phyloP scores from a whole-genome alignment of 2,113 vertebrate species.

The Malaclemys terrapin region DNA sequence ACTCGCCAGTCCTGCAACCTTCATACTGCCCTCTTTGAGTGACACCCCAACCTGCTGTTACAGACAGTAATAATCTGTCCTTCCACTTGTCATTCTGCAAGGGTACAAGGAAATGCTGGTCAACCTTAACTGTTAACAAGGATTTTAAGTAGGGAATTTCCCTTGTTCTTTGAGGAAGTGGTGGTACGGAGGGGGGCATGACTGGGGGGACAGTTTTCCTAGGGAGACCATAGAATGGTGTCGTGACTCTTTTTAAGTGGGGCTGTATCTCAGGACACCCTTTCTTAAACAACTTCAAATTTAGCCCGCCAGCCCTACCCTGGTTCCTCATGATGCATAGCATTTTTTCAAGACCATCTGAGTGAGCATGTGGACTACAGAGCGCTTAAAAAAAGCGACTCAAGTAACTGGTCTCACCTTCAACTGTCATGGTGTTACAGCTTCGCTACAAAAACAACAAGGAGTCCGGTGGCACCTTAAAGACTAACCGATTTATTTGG shows the following conservation, averaged over 20 bases:
- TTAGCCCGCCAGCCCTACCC: not conserved
- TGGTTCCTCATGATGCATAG: not conserved
- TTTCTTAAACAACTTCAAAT: not conserved
- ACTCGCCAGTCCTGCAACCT: too few relatives aligned
- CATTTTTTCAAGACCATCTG: not conserved
- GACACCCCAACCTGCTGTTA: not conserved
- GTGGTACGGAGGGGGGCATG: too few relatives aligned
- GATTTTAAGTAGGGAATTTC: not conserved
- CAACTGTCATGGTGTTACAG: fast-evolving
- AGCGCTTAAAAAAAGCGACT: not conserved
- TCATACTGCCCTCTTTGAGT: not conserved
- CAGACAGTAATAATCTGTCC: not conserved
- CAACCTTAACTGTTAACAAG: not conserved
- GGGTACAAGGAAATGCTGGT: not conserved
- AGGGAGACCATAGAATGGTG: not conserved
- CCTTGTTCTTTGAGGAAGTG: not conserved
- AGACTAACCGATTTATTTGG: too few relatives aligned
- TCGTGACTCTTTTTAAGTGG: not conserved
- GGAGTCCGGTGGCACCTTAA: too few relatives aligned
- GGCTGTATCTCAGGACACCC: not conserved
- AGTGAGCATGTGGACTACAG: fast-evolving
- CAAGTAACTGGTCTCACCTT: fast-evolving
- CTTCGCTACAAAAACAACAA: too few relatives aligned
- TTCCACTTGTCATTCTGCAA: not conserved
- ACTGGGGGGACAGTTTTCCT: not conserved